A percentile compares a stretch with the other conserved stretches of the same genome.
These are phyloP conservation scores for Brachyistius frenatus DNA, from an alignment of 2,113 vertebrate genomes.

Conservation along the genomic window DNA sequence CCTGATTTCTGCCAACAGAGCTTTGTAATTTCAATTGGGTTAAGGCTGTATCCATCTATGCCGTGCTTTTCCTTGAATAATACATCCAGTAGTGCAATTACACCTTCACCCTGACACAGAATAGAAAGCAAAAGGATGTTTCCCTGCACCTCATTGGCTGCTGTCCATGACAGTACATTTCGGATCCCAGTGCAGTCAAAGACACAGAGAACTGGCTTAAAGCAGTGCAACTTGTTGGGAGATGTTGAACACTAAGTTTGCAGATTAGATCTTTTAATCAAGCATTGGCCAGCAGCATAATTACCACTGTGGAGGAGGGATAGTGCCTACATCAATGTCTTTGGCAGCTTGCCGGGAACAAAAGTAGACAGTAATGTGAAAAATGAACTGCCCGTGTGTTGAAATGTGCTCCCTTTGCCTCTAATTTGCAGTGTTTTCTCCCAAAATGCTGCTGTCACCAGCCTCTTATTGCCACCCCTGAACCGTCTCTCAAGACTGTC, in stretches of 20 bases:
- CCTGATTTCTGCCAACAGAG: constrained; percentile 22
- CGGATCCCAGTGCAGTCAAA: constrained; percentile 22
- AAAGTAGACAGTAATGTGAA: constrained; percentile 75
- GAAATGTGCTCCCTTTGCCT: constrained; percentile 60
- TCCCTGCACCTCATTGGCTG: constrained; percentile 54
- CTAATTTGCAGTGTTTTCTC: constrained; percentile 58
- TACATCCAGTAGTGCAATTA: constrained; percentile 69
- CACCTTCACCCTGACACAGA: constrained; percentile 65
- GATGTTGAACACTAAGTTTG: constrained; percentile 73
- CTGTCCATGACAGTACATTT: constrained; percentile 45
- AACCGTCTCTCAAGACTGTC: constrained; percentile 25
- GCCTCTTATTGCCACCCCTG: constrained; percentile 38
- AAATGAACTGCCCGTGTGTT: constrained; percentile 67
- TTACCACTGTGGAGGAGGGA: constrained; percentile 72
- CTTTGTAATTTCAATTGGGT: constrained; percentile 37
- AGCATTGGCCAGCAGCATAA: constrained; percentile 71
- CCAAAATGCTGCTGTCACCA: constrained; percentile 54
- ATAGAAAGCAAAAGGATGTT: constrained; percentile 66
- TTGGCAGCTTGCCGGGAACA: constrained; percentile 67
- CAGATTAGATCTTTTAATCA: constrained; percentile 81
- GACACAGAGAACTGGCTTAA: constrained; percentile 42
- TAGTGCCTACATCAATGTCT: constrained; percentile 72
- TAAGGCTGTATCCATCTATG: constrained; percentile 42
- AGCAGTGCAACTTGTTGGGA: constrained; percentile 64
- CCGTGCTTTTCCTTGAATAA: constrained; percentile 67